phyloP scores from a whole-genome alignment of 2,113 vertebrate genomes.

The Aythya baeri region DNA sequence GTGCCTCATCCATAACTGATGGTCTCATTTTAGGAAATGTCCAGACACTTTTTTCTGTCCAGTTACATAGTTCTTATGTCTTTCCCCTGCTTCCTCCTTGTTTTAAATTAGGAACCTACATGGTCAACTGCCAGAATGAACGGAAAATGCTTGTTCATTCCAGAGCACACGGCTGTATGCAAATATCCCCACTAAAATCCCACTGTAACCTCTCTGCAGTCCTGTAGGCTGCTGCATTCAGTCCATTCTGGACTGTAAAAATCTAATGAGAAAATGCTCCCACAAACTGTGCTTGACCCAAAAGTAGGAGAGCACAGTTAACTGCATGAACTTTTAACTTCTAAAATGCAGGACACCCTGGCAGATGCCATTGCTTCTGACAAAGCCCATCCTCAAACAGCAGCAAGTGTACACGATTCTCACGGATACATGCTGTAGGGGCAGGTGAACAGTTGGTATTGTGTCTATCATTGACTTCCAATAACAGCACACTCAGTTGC shows the following conservation, averaged over 20 bases:
- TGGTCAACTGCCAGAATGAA: not conserved
- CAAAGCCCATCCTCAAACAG: not conserved
- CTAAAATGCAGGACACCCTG: not conserved
- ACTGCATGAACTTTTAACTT: not conserved
- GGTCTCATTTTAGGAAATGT: not conserved
- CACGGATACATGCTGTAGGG: not conserved
- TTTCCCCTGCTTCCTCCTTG: not conserved
- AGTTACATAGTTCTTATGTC: not conserved
- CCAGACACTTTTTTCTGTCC: not conserved
- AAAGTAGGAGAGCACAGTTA: not conserved
- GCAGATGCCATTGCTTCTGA: not conserved
- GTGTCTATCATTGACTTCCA: not conserved
- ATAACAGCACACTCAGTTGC: not conserved
- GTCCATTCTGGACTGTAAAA: not conserved
- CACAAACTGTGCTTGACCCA: not conserved
- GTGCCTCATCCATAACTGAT: not conserved
- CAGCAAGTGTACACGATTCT: fast-evolving
- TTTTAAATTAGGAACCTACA: not conserved
- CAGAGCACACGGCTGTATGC: not conserved
- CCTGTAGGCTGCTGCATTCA: not conserved
- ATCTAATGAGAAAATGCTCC: not conserved
- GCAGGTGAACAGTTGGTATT: not conserved
- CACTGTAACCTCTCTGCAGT: not conserved
- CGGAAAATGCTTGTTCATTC: not conserved
- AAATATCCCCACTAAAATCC: constrained; percentile 3